These are phyloP conservation scores for Camptogramma bilineatum DNA, from an alignment of 2,888 invertebrate species.

Conservation along the genomic window DNA sequence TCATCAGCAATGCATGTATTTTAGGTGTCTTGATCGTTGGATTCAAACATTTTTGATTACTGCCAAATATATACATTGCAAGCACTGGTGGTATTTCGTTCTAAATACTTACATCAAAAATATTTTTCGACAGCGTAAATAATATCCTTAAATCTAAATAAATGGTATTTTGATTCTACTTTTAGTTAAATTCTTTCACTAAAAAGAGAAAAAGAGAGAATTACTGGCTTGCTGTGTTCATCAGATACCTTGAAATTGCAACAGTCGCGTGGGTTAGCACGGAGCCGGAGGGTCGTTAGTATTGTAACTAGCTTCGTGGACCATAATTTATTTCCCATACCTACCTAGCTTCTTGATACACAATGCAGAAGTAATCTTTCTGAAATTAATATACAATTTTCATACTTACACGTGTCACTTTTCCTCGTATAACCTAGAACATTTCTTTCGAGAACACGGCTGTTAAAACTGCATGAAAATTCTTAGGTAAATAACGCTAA, in stretches of 20 bases:
- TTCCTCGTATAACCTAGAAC: background rate
- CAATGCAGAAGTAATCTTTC: background rate
- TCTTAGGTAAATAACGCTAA: background rate
- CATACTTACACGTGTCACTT: background rate
- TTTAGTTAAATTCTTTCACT: no score
- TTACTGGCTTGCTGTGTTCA: background rate
- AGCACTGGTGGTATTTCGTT: no score
- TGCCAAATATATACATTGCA: no score
- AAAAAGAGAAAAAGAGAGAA: no score
- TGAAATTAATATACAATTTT: background rate
- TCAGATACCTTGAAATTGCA: slow-evolving; percentile 23
- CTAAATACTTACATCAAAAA: no score
- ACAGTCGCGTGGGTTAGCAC: slow-evolving; percentile 45
- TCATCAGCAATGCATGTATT: background rate
- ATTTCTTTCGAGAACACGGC: no score
- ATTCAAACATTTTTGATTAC: no score
- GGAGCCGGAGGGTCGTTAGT: slow-evolving; percentile 50
- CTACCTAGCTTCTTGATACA: background rate
- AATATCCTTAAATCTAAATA: no score
- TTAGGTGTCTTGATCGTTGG: no score
- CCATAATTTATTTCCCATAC: slow-evolving; percentile 47
- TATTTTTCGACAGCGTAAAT: no score
- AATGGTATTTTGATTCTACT: no score
- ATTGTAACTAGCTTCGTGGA: slow-evolving; percentile 52
- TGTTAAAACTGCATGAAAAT: background rate